Base-by-base conservation (phyloP, 2,888 invertebrate species). In the Drosophila cognata region DNA sequence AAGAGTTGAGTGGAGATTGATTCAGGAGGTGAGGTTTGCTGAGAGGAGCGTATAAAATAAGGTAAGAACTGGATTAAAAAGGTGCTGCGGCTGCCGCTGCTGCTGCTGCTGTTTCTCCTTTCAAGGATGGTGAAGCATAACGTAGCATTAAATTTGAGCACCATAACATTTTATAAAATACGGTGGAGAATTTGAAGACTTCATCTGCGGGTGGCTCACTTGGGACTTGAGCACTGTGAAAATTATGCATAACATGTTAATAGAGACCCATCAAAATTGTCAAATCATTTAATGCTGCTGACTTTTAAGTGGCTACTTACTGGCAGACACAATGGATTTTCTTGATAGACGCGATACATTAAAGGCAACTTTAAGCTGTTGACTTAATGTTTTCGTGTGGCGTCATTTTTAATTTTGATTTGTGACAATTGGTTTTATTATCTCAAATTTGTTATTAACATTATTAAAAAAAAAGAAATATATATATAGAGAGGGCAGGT, bases 131-230 rank as follows among this genome's bases (percentile, higher is more conserved):
- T 67, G 70, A 60, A 65, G 75, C 68, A 57, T 74, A 77, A 70
- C 66, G 56, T 64, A 63, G 41, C 81, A 82, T 77, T 74, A 74
- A 79, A 84, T 77, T 75, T 71, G 71, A 78, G 60, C 58, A 50
- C 65, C 83, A 78, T 85, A 79, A 86, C 88, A 71, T 62, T 57
- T 38, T 72, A 57, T 60, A 74, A 77, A 74, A 77, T 81, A 84
- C 61, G 35, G 59, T 53, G 48, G 21, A 67, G 71, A 46, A 74
- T 71, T 78, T 61, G 52, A 43, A 60, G 33, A 65, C 63, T 59
- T 71, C 59, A 68, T 57, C 50, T 38, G 33, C 29, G 52, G 57
- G 16, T 18, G 28, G 10, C 18, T 21, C 31, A 8, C 13, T 25
- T n/a, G 2, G 13, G 29, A 35, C 57, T 56, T 33, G 35, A 35